Conservation (phyloP, 2,113 vertebrate species). For the Petrocephalus zakoni region DNA sequence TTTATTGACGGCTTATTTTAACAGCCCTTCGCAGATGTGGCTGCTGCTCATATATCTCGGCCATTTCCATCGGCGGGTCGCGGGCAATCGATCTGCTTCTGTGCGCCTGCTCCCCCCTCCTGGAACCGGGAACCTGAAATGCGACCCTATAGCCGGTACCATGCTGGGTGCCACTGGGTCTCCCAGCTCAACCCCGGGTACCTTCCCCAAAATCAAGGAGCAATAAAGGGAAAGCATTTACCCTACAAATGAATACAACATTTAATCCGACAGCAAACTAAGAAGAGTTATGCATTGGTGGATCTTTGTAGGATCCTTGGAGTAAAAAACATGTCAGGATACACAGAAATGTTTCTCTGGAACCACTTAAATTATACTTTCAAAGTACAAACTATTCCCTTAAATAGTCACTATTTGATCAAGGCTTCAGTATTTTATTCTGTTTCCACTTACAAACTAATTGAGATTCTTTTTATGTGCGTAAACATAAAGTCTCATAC, state of each 20-base stretch:
- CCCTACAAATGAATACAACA: background rate
- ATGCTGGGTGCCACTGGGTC: background rate
- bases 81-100: background rate
- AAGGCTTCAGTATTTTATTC: background rate
- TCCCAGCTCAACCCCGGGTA: background rate
- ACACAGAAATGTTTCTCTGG: background rate
- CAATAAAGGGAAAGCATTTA: background rate
- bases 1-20: slow-evolving; percentile 1
- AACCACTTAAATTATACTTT: too few species aligned
- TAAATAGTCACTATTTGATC: background rate
- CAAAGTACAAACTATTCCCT: background rate
- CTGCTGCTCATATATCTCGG: background rate
- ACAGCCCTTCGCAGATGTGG: background rate
- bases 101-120: background rate
- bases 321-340: background rate
- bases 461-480: background rate
- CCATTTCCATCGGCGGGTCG: background rate
- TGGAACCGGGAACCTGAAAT: background rate
- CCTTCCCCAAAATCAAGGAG: background rate
- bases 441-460: background rate
- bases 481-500: background rate
- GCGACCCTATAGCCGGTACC: background rate
- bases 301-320: background rate
- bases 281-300: background rate
- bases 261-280: background rate